Evolutionary conservation across 2,113 vertebrate genomes (phyloP).

Genomic region (Hiodon tergisus): DNA sequence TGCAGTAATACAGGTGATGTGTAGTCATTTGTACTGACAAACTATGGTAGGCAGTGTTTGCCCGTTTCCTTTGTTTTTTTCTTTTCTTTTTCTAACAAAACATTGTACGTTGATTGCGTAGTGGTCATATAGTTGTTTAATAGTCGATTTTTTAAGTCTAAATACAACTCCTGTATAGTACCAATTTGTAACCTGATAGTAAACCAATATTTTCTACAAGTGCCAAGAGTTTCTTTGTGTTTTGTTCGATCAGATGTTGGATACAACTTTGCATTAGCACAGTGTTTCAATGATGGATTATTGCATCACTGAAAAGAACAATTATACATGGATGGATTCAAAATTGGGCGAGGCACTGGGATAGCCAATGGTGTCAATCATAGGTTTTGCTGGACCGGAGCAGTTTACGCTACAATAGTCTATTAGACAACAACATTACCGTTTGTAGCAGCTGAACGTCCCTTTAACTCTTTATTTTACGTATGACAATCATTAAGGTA

Average conservation of each 20-base stretch:
- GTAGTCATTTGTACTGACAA: slow-evolving; percentile 73
- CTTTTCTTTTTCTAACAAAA: slow-evolving; percentile 51
- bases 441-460: too few species aligned
- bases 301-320: slow-evolving; percentile 3
- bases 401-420: too few species aligned
- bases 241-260: slow-evolving; percentile 76
- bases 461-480: too few species aligned
- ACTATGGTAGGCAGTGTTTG: slow-evolving; percentile 76
- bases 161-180: slow-evolving; percentile 77
- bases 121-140: slow-evolving; percentile 37
- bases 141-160: slow-evolving; percentile 74
- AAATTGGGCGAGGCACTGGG: not conserved
- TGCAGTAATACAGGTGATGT: slow-evolving; percentile 74
- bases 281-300: not conserved
- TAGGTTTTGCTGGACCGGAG: not conserved
- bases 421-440: too few species aligned
- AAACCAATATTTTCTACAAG: slow-evolving; percentile 82
- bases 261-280: slow-evolving; percentile 63
- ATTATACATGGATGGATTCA: not conserved
- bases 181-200: slow-evolving; percentile 82
- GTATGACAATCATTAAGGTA: too few species aligned
- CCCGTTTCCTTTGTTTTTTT: slow-evolving; percentile 60
- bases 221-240: slow-evolving; percentile 82
- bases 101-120: slow-evolving; percentile 32
- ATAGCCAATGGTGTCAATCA: not conserved